These are phyloP conservation scores for Typhlichthys eigenmanni DNA, from an alignment of 2,797 vertebrate species.

Conservation along the genomic window DNA sequence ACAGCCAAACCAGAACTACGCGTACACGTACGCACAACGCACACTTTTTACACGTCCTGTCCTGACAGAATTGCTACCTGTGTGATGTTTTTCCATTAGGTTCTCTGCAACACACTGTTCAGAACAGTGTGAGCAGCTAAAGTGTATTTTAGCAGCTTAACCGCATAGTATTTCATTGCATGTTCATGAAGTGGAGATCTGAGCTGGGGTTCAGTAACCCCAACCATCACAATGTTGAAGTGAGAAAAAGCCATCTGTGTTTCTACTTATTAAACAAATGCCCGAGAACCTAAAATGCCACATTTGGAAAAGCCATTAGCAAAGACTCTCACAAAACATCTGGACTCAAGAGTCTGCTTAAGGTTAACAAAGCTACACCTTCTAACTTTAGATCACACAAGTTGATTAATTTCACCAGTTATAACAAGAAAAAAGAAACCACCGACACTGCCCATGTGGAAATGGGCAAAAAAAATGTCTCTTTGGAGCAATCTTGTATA, in stretches of 20 bases:
- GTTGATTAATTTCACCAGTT: conserved; percentile 27
- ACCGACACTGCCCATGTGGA: not conserved
- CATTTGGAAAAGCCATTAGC: conserved; percentile 37
- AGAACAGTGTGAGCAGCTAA: not conserved
- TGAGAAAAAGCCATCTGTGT: conserved; percentile 63
- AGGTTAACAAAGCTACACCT: conserved; percentile 51
- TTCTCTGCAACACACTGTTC: not conserved
- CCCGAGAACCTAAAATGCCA: conserved; percentile 12
- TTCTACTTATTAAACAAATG: conserved; percentile 40
- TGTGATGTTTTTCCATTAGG: not conserved
- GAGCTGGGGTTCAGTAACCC: conserved; percentile 1
- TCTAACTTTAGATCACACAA: conserved; percentile 8
- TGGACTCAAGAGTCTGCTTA: conserved; percentile 55
- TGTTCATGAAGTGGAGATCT: conserved; percentile 8
- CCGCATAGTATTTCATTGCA: not conserved
- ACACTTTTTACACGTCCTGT: conserved; percentile 2
- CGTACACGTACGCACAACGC: not conserved
- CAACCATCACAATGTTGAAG: conserved; percentile 33
- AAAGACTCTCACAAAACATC: conserved; percentile 42
- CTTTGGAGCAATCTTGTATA: conserved; percentile 40
- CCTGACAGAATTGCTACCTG: not conserved
- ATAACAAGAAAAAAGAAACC: conserved; percentile 17
- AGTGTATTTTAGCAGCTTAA: not conserved
- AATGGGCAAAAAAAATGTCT: conserved; percentile 24
- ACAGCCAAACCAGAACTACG: conserved; percentile 20